Percentiles rank a stretch among this genome's conserved stretches.
Evolutionary conservation across 2,797 vertebrate species (phyloP).

Genomic region (Gobio occitaniae): DNA sequence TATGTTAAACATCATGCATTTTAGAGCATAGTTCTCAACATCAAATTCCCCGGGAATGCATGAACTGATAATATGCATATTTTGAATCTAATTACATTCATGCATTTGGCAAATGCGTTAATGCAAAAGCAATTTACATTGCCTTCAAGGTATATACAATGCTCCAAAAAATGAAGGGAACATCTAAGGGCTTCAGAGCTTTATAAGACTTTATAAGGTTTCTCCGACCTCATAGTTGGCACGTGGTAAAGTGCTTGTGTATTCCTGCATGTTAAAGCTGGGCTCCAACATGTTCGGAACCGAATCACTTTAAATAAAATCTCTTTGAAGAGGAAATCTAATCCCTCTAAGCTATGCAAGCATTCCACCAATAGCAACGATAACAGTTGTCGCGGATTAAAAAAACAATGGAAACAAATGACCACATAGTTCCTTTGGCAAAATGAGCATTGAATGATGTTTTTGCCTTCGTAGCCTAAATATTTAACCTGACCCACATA

Average conservation of each 20-base stretch:
- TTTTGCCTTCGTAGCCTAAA: neutral
- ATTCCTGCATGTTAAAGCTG: constrained; percentile 22
- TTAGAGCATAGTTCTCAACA: neutral
- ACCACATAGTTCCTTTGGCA: neutral
- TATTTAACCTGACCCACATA: constrained; percentile 33
- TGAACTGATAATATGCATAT: neutral
- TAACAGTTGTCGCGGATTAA: constrained; percentile 19
- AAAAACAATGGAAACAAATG: neutral
- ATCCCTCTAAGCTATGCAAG: neutral
- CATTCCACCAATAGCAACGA: neutral
- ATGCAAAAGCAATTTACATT: neutral
- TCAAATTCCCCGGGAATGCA: neutral
- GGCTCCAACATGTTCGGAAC: constrained; percentile 26
- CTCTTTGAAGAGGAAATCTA: constrained; percentile 27
- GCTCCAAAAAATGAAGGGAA: no score
- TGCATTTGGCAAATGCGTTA: neutral
- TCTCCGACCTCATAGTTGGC: neutral
- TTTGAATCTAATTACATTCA: neutral
- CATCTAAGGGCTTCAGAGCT: neutral
- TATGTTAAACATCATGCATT: neutral
- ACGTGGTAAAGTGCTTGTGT: neutral
- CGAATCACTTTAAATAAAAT: neutral
- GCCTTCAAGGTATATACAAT: neutral
- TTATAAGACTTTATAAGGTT: no score
- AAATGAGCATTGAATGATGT: neutral